Base-by-base conservation (phyloP, 2,797 vertebrate genomes). In the Enteromius anoplus region DNA sequence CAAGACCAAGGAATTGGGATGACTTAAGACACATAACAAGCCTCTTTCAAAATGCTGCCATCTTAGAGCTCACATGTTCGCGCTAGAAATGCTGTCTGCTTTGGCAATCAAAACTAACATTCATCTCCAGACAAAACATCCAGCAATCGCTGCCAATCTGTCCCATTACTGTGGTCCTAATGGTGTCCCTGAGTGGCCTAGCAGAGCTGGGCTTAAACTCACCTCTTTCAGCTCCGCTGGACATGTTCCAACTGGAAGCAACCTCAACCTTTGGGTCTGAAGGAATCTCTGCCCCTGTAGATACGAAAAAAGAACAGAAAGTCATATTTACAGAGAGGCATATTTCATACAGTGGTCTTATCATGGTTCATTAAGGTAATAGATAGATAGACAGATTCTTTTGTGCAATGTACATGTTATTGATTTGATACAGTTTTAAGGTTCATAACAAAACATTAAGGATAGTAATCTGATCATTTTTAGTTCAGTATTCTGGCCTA, bases 221-320 rank as follows among this genome's bases (percentile, higher is more conserved):
- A 94, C 96, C 96, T 95, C 95, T 96, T 89, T 97, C 96, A 90
- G 96, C 93, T 87, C 96, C 95, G 70, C 92, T 96, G 76, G 97
- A 96, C 89, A 90, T 86, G 90, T 97, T 98, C 97, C 97, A 98
- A 79, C 96, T 93, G 2, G 95, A 93, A 2, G 95, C 93, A 84
- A 96, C 96, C 88, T 94, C 91, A 89, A 96, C 93, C 87, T 94
- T 96, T 81, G 94, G 94, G 91, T 95, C 94, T 75, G 95, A 87
- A 9, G 95, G 93, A 86, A 94, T 89, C 80, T 97, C 96, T 49
- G 93, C 96, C 91, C 93, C 98, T 99, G 93, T 70, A 93, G 88
- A 91, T 3, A 17, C 49, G 87, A 78, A 72, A 58, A 40, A 7
- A 82, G 34, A 34, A 70, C 55, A 64, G 19, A 76, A n/a, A 60